A percentile compares a stretch with the other conserved stretches of the same genome.
Conservation (phyloP, 1,140 invertebrate genomes). For the Solenopsis invicta region DNA sequence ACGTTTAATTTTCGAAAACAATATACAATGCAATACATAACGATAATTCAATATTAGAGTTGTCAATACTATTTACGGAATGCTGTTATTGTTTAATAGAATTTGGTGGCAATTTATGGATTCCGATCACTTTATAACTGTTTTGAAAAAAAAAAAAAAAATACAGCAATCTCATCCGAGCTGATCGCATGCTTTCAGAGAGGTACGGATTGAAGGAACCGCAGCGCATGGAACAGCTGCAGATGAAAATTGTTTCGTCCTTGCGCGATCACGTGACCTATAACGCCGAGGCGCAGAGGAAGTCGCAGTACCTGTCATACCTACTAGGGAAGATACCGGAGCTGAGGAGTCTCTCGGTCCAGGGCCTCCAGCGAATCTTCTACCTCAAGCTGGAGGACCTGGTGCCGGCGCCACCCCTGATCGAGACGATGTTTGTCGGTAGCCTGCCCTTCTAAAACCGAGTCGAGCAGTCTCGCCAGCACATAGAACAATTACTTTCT, state of each 20-base stretch:
- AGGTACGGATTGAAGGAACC: conserved; percentile 97
- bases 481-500: conserved; percentile 65
- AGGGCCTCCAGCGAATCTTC: conserved; percentile 97
- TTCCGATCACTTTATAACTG: neutral
- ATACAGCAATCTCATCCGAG: neutral
- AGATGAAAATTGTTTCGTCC: conserved; percentile 98
- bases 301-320: conserved; percentile 96
- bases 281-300: conserved; percentile 95
- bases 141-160: neutral
- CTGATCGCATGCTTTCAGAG: conserved; percentile 88
- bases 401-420: conserved; percentile 95
- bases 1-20: neutral
- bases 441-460: conserved; percentile 92
- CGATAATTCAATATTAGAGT: neutral
- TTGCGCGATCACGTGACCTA: conserved; percentile 98
- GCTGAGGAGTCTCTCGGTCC: conserved; percentile 95
- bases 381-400: conserved; percentile 97
- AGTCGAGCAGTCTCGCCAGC: conserved; percentile 47
- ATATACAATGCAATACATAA: neutral
- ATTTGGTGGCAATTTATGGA: conserved; percentile 8
- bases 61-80: neutral
- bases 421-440: conserved; percentile 97
- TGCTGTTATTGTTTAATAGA: neutral
- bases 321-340: conserved; percentile 96
- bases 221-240: conserved; percentile 96